These are phyloP conservation scores for Drosophila ananassae DNA, from an alignment of 1,140 invertebrate species.

Conservation along the genomic window DNA sequence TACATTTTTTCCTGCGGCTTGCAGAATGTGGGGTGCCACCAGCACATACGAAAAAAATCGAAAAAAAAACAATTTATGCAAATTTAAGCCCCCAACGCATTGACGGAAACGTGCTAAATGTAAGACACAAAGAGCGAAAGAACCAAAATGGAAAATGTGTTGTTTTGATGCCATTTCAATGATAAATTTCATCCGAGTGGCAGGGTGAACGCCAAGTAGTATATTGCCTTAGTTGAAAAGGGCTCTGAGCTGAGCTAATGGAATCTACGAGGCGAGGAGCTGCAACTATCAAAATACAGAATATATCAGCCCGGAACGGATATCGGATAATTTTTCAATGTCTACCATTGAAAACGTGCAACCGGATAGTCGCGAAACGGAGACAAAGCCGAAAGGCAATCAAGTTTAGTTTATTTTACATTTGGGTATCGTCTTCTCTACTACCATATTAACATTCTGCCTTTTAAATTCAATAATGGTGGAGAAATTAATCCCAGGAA, in stretches of 20 bases:
- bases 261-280: not conserved
- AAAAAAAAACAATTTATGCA: conserved; percentile 68
- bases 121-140: conserved; percentile 16
- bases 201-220: conserved; percentile 20
- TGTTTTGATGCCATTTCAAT: conserved; percentile 68
- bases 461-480: conserved; percentile 1
- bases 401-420: conserved; percentile 26
- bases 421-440: conserved; percentile 15
- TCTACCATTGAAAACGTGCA: conserved; percentile 69
- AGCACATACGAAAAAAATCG: not conserved
- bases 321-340: conserved; percentile 80
- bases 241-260: conserved; percentile 4
- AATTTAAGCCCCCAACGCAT: conserved; percentile 63
- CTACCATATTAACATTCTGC: conserved; percentile 28
- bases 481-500: too few relatives aligned
- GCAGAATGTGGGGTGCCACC: not conserved
- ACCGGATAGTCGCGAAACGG: conserved; percentile 31
- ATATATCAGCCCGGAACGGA: conserved; percentile 10
- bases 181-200: conserved; percentile 61
- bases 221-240: conserved; percentile 15
- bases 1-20: conserved; percentile 4
- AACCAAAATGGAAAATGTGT: conserved; percentile 34
- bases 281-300: conserved; percentile 20
- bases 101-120: conserved; percentile 60
- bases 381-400: conserved; percentile 17